These are phyloP conservation scores for Rhizomys pruinosus DNA, from an alignment of 2,113 vertebrate species.

Conservation along the genomic window DNA sequence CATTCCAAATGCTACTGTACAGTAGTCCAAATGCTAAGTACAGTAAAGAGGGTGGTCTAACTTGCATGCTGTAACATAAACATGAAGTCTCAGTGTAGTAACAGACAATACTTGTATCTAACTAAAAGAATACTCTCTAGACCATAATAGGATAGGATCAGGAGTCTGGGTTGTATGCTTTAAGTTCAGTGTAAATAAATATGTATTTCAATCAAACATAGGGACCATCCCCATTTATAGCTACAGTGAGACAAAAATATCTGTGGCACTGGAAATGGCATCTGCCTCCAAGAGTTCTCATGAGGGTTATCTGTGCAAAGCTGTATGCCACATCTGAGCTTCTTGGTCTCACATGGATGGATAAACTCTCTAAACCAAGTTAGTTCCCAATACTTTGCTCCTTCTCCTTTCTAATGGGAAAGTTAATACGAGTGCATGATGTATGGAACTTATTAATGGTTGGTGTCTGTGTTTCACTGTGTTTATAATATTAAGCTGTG, in stretches of 20 bases:
- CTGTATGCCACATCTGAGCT: background rate
- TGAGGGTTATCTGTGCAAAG: background rate
- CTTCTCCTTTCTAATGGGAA: background rate
- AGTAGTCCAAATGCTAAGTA: too few species aligned
- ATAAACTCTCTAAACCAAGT: background rate
- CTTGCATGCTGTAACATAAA: background rate
- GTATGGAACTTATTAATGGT: background rate
- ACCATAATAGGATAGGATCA: background rate
- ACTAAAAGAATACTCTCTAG: background rate
- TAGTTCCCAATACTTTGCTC: background rate
- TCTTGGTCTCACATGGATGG: background rate
- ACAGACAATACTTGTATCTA: background rate
- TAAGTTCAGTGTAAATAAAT: background rate
- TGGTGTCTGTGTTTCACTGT: background rate
- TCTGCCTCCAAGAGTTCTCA: background rate
- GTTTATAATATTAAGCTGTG: conserved; percentile 35
- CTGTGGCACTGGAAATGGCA: background rate
- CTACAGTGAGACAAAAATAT: background rate
- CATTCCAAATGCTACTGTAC: background rate
- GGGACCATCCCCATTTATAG: background rate
- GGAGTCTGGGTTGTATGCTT: background rate
- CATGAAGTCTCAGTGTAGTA: background rate
- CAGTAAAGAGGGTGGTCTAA: background rate
- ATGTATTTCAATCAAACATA: conserved; percentile 2
- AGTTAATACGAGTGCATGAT: background rate